Percentiles rank a stretch among this genome's conserved stretches.
phyloP scores from a whole-genome alignment of 2,888 invertebrate species.

The Myopa tessellatipennis region DNA sequence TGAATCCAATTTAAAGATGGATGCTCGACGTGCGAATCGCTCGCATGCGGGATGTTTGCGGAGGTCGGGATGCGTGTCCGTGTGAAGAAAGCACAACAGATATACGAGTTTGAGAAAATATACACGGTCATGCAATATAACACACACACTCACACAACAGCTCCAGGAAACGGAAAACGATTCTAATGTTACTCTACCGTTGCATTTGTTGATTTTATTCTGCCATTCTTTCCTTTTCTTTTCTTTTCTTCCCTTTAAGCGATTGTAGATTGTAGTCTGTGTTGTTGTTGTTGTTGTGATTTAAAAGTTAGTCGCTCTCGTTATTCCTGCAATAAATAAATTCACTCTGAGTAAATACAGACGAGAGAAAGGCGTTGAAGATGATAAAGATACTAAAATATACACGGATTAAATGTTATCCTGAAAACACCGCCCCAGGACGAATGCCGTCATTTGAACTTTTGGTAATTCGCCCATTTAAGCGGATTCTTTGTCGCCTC shows the following conservation, averaged over 20 bases:
- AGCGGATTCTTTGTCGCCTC: too few relatives aligned
- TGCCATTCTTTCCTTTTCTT: not conserved
- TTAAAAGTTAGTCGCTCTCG: not conserved
- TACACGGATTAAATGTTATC: too few relatives aligned
- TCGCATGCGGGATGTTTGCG: not conserved
- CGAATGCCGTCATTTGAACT: too few relatives aligned
- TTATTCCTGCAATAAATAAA: constrained; percentile 1
- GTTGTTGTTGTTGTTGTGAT: not conserved
- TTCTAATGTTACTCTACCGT: not conserved
- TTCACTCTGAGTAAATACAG: not conserved
- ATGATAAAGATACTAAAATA: not conserved
- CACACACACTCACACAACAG: not conserved
- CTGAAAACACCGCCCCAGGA: too few relatives aligned
- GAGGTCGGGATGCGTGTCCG: not conserved
- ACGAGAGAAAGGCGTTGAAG: not conserved
- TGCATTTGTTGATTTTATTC: constrained; percentile 3
- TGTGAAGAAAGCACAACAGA: constrained; percentile 4
- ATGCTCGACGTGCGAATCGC: constrained; percentile 29
- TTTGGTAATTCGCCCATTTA: too few relatives aligned
- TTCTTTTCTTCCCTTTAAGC: not conserved
- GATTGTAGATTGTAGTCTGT: not conserved
- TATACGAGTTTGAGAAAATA: not conserved
- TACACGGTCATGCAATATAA: not conserved
- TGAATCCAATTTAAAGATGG: constrained; percentile 44
- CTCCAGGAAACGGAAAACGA: constrained; percentile 6